Base-by-base conservation (phyloP, 1,140 invertebrate species). In the Drosophila bocki region DNA sequence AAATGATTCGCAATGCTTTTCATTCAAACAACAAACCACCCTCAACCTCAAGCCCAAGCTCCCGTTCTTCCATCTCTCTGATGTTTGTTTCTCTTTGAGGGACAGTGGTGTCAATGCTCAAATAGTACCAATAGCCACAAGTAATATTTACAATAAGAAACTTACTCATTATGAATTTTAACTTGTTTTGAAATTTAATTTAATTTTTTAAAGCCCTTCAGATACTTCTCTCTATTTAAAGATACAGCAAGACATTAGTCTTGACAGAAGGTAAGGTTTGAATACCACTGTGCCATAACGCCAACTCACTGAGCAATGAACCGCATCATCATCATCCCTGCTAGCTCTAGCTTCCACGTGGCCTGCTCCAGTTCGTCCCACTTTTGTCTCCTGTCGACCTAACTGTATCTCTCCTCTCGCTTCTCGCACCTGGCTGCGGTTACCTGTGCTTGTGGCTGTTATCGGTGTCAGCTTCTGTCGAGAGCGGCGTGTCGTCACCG, bases 351-450 rank as follows among this genome's bases (percentile, higher is more conserved):
- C 45, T 51, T 69, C 37, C 59, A 61, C 51, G 44, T 63, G 57
- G 64, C 37, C 57, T 58, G 51, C 67, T 56, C 37, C 39, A 70
- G 39, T 70, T 70, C 67, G 47, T 37, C 64, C 57, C 76, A 71
- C 58, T 74, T 82, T 45, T 82, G 42, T 39, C 78, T 81, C 60
- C 74, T 82, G 78, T 44, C 59, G 59, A 42, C 79, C 59, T 71
- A 75, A 75, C 71, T 70, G 62, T 57, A 62, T 64, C 32, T 37
- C 11, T 12, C n/a, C 8, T 39, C 12, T 57, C 32, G 44, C 59
- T 5, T 32, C 12, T 47, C 26, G 39, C 77, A 44, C 48, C 44
- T 79, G 65, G 32, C 51, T 67, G 59, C 51, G 59, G 58, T 59
- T 57, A 44, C 51, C 45, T 60, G 54, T 35, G 67, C 35, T 7